A percentile compares a stretch with the other conserved stretches of the same genome.
These are phyloP conservation scores for Amphiprion clarkii DNA, from an alignment of 2,797 vertebrate genomes.

Conservation along the genomic window DNA sequence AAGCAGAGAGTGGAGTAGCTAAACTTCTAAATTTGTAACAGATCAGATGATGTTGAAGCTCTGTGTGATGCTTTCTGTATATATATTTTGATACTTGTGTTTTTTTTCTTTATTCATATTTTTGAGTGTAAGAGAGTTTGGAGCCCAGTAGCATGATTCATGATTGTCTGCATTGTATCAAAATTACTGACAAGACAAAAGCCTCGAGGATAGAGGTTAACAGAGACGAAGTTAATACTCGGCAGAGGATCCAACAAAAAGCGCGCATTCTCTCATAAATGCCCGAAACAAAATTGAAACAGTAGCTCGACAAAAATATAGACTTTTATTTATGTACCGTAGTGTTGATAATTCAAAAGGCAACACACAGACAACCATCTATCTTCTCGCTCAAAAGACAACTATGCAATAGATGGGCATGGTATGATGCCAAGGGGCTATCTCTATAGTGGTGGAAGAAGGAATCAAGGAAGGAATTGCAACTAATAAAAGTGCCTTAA, in stretches of 20 bases:
- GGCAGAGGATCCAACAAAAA: constrained; percentile 40
- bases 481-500: constrained; percentile 77
- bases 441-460: constrained; percentile 55
- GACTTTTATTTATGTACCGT: constrained; percentile 58
- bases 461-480: constrained; percentile 68
- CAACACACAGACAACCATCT: constrained; percentile 54
- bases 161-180: constrained; percentile 52
- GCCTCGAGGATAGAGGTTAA: constrained; percentile 55
- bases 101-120: constrained; percentile 11
- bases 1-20: too few species aligned
- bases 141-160: constrained; percentile 63
- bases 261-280: constrained; percentile 60
- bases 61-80: not conserved
- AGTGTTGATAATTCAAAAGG: constrained; percentile 72
- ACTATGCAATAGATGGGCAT: constrained; percentile 58
- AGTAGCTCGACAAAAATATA: constrained; percentile 53
- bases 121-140: not conserved
- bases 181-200: constrained; percentile 61
- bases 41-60: too few species aligned
- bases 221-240: constrained; percentile 37
- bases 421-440: constrained; percentile 50
- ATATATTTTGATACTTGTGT: constrained; percentile 7
- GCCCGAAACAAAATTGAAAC: constrained; percentile 62
- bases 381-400: constrained; percentile 51
- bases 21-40: too few species aligned